Percentiles rank a stretch among this genome's conserved stretches.
Conservation (phyloP, 2,113 vertebrate genomes). For the Microcebus ravelobensis region DNA sequence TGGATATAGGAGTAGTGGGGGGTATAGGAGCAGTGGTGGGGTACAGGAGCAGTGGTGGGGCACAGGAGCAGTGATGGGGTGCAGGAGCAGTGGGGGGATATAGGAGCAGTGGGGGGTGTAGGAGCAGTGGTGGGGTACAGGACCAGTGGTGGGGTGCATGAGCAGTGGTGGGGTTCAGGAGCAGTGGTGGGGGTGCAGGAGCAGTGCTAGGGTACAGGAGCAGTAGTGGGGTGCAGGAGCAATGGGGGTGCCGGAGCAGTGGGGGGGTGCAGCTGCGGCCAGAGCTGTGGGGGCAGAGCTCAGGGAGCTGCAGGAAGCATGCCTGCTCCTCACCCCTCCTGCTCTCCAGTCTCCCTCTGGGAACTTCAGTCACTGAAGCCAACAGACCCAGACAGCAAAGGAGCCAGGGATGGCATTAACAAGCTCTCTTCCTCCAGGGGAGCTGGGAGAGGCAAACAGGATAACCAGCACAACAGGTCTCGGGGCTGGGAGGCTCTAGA, state of each 20-base stretch:
- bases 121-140: rapidly evolving
- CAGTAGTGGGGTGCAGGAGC: background rate
- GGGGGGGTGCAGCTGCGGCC: rapidly evolving
- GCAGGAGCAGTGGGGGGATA: rapidly evolving
- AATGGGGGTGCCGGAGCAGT: background rate
- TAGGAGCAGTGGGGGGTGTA: background rate
- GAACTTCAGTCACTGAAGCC: background rate
- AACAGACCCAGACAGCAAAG: background rate
- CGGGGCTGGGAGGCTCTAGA: background rate
- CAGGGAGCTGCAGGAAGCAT: background rate
- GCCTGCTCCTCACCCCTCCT: background rate
- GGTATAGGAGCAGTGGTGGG: background rate
- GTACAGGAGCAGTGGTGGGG: rapidly evolving
- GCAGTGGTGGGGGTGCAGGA: rapidly evolving
- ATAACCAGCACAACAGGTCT: background rate
- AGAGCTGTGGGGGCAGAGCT: background rate
- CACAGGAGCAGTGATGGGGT: rapidly evolving
- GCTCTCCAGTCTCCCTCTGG: background rate
- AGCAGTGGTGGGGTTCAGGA: rapidly evolving
- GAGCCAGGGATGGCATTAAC: background rate
- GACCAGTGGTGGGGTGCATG: background rate
- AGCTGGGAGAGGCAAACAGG: background rate
- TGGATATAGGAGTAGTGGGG: rapidly evolving
- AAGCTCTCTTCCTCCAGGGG: background rate
- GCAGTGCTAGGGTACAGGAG: background rate